A percentile compares a stretch with the other conserved stretches of the same genome.
These are phyloP conservation scores for Carpatolechia fugitivella DNA, from an alignment of 2,888 invertebrate genomes.

Conservation along the genomic window DNA sequence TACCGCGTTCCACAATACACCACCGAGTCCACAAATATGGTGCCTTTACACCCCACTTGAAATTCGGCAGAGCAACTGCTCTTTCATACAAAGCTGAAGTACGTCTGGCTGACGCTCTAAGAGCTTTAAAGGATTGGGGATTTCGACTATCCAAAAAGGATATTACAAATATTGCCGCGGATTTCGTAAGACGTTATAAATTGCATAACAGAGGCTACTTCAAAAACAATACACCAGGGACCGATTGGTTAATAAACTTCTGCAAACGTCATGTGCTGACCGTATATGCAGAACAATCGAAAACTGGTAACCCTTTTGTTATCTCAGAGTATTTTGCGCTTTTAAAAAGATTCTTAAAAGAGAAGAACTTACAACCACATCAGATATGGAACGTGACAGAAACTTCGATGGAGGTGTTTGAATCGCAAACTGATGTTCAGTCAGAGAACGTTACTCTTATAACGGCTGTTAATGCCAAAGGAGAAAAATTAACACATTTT, in stretches of 20 bases:
- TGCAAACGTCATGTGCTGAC: not conserved
- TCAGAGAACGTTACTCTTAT: not conserved
- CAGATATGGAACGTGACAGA: not conserved
- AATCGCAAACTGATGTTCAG: not conserved
- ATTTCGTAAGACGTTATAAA: not conserved
- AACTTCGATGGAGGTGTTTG: not conserved
- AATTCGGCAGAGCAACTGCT: not conserved
- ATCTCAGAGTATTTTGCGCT: not conserved
- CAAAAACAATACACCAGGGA: not conserved
- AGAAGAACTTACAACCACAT: not conserved
- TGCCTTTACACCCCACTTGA: not conserved
- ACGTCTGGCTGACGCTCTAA: not conserved
- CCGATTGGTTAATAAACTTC: not conserved
- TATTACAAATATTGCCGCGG: not conserved
- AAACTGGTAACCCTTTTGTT: not conserved
- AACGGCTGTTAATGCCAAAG: not conserved
- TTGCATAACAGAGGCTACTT: not conserved
- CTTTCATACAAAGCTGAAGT: not conserved
- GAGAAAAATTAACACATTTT: not conserved
- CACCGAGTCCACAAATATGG: not conserved
- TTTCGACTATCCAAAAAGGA: not conserved
- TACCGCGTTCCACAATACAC: not conserved
- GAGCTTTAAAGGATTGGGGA: not conserved
- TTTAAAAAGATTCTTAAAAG: not conserved
- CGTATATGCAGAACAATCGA: not conserved